Base-by-base conservation (phyloP, 35 echinoderm and acorn worm genomes). In the Apostichopus parvimensis region DNA sequence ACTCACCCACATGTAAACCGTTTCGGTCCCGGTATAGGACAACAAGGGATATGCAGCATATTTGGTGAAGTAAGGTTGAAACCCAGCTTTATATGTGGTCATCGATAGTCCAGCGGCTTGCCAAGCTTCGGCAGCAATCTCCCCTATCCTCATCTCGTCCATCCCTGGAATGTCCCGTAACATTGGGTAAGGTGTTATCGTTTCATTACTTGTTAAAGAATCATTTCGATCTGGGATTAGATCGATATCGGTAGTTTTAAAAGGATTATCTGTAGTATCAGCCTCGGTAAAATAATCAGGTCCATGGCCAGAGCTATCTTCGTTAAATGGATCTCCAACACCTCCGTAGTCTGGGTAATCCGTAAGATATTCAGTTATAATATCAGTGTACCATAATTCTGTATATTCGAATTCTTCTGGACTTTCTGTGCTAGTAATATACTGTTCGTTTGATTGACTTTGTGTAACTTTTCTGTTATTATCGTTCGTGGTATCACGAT, bases 1-100 rank as follows among this genome's bases (percentile, higher is more conserved):
- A 59, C 85, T 87, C 64, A 87, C 85, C 85, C 85, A 87, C 85
- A 66, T 66, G 64, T 87, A 87, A 17, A 87, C 28, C 8, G 85
- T 57, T 57, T 66, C 85, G 4, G 85, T 71, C 10, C 23, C n/a
- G 10, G 85, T 58, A 87, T 87, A 87, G 6, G 85, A 87, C 57
- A 65, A 15, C 22, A 87, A 64, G 10, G 57, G 85, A 57, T 87
- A 87, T 6, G 85, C 12, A 13, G 85, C 85, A n/a, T 87, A 87
- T 57, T 87, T 87, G 64, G 85, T 87, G 57, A 87, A 87, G 57
- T 24, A 87, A 59, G 57, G 85, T 66, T 87, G 56, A 21, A 87
- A 24, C 21, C 85, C 85, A 5, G 57, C 10, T 6, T 87, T 87
- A 59, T 87, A 87, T n/a, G 59, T 64, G n/a, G 23, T 57, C 85